Evolutionary conservation across 2,888 invertebrate genomes (phyloP), one percentile per base, ranked within the genome.

Genomic region (Polydrusus pterygomalis): DNA sequence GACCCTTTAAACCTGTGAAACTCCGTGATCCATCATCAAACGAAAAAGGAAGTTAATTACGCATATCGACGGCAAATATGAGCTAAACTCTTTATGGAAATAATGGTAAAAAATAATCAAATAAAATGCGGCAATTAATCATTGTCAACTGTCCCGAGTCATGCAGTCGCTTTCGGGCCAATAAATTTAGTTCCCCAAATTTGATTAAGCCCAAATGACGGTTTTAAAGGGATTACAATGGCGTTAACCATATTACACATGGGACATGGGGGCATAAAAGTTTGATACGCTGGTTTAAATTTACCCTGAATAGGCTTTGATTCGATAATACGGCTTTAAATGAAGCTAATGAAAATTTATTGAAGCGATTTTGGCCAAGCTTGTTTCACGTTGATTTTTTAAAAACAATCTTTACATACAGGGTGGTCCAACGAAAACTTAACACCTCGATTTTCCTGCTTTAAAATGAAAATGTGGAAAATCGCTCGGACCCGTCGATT

Each of bases 191-290:
- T 56, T 38, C 65, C 51, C 34, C 13, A 51, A 51, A 34, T 67
- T 67, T 51, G 17, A 51, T 67, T 54, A 67, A 17, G 64, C 30
- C 30, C 34, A 38, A 67, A 64, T 49, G 64, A n/a, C 34, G n/a
- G 58, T 10, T 51, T 67, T 34, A 67, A 67, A 38, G 17, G 65
- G 65, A 67, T 67, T 67, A 67, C 51, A 67, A 67, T 38, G 65
- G 65, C 38, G 51, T 67, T 67, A 51, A 67, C 65, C 11, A 45
- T n/a, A 65, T 65, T 38, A 67, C 49, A 38, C 20, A 30, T 30
- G 49, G n/a, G n/a, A n/a, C n/a, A n/a, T 51, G 51, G 51, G 65
- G 65, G 65, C 18, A 67, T 67, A 67, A 51, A 67, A 65, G 30
- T 56, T 34, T 10, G 49, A 20, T 45, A 49, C 30, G 30, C 49